These are phyloP conservation scores for Helarctos malayanus DNA, from an alignment of 2,797 vertebrate genomes.

Conservation along the genomic window DNA sequence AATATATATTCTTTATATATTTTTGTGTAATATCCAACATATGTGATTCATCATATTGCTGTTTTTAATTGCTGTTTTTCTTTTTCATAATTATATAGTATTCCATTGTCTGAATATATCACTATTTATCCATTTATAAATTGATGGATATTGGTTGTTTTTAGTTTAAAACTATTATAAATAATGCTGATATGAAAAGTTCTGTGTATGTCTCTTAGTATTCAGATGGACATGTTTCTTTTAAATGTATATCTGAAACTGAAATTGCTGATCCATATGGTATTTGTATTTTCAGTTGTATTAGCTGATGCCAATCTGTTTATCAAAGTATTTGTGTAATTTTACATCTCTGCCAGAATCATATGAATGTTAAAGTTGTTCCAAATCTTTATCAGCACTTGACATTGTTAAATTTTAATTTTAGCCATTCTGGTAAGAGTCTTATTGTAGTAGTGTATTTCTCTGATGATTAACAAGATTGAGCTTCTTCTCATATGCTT, in stretches of 20 bases:
- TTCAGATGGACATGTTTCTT: background rate
- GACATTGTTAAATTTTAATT: background rate
- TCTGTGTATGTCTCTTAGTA: background rate
- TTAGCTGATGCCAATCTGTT: background rate
- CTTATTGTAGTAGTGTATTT: background rate
- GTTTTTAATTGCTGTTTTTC: background rate
- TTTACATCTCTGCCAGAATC: background rate
- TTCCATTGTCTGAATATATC: background rate
- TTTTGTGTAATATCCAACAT: background rate
- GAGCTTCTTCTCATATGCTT: background rate
- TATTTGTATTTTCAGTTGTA: background rate
- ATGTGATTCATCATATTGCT: background rate
- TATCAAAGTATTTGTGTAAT: background rate
- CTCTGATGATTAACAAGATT: background rate
- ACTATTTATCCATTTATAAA: slow-evolving; percentile 5
- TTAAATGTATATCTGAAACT: background rate
- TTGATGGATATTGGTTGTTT: background rate
- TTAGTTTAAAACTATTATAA: background rate
- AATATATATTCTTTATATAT: background rate
- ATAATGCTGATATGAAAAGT: background rate
- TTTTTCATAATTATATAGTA: background rate
- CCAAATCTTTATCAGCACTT: background rate
- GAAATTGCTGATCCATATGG: background rate
- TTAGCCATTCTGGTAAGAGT: background rate
- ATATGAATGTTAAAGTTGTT: background rate